Evolutionary conservation across 2,888 invertebrate species (phyloP).

Genomic region (Dendrolimus pini): DNA sequence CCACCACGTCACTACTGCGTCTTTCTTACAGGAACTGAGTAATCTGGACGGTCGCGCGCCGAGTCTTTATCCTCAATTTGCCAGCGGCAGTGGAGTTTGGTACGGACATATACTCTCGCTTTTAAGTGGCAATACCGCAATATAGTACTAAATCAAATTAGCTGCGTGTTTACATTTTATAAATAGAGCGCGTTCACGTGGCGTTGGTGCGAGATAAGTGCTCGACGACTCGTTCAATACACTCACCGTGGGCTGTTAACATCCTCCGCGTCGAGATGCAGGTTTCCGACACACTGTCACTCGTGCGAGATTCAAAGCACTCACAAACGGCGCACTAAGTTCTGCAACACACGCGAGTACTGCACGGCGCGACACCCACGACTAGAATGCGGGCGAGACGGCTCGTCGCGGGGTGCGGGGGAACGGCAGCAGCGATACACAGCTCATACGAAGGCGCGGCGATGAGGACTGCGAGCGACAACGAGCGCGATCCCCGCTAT

Average conservation of each 20-base stretch:
- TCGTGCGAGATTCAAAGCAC: conserved; percentile 68
- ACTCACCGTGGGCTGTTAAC: conserved; percentile 76
- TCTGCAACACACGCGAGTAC: conserved; percentile 72
- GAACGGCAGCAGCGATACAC: conserved; percentile 61
- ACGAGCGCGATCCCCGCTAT: conserved; percentile 55
- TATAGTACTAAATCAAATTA: conserved; percentile 63
- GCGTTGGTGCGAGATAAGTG: conserved; percentile 57
- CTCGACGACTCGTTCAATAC: conserved; percentile 39
- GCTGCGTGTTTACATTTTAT: conserved; percentile 72
- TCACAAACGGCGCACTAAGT: conserved; percentile 74
- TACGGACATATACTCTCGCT: conserved; percentile 53
- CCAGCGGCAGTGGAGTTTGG: conserved; percentile 39
- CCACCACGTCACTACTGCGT: conserved; percentile 35
- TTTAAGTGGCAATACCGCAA: conserved; percentile 46
- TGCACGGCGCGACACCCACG: conserved; percentile 74
- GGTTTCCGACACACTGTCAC: conserved; percentile 71
- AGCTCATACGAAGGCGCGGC: conserved; percentile 70
- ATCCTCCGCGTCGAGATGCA: conserved; percentile 66
- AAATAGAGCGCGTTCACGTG: conserved; percentile 73
- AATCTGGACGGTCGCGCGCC: conserved; percentile 59
- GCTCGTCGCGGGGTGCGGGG: conserved; percentile 58
- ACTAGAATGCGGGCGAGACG: conserved; percentile 73
- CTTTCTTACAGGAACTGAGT: conserved; percentile 67
- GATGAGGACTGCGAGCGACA: conserved; percentile 70
- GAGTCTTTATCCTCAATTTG: conserved; percentile 64